Percentiles rank a stretch among this genome's conserved stretches.
Conservation (phyloP, 2,888 invertebrate genomes). For the Schizotus pectinicornis region DNA sequence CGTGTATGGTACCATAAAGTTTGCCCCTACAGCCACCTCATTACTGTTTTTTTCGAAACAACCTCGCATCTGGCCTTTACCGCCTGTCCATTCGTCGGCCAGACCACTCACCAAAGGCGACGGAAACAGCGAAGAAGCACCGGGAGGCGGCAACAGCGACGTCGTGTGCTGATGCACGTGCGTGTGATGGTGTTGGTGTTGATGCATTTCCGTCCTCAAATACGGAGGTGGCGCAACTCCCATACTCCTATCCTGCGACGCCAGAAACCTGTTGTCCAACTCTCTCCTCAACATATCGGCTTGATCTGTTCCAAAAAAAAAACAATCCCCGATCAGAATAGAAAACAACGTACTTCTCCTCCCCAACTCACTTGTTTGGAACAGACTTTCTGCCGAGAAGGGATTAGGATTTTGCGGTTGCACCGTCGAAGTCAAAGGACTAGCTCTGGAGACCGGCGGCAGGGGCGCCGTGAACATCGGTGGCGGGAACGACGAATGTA, state of each 20-base stretch:
- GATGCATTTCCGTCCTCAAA: slow-evolving; percentile 87
- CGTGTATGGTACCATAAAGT: too few relatives aligned
- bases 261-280: slow-evolving; percentile 88
- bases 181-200: slow-evolving; percentile 92
- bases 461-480: slow-evolving; percentile 64
- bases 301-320: slow-evolving; percentile 63
- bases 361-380: slow-evolving; percentile 78
- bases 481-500: slow-evolving; percentile 55
- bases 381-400: slow-evolving; percentile 86
- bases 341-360: too few relatives aligned
- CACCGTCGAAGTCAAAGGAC: slow-evolving; percentile 66
- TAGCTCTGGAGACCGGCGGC: slow-evolving; percentile 66
- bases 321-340: background rate
- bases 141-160: slow-evolving; percentile 67
- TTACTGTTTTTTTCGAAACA: background rate
- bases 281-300: slow-evolving; percentile 88
- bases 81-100: background rate
- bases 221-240: slow-evolving; percentile 63
- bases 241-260: slow-evolving; percentile 73
- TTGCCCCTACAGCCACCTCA: background rate
- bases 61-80: background rate
- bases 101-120: slow-evolving; percentile 70
- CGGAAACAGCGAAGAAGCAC: slow-evolving; percentile 65
- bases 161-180: slow-evolving; percentile 86
- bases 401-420: slow-evolving; percentile 71